Evolutionary conservation across 1,140 invertebrate genomes (phyloP).

Genomic region (Diploscapter pachys): DNA sequence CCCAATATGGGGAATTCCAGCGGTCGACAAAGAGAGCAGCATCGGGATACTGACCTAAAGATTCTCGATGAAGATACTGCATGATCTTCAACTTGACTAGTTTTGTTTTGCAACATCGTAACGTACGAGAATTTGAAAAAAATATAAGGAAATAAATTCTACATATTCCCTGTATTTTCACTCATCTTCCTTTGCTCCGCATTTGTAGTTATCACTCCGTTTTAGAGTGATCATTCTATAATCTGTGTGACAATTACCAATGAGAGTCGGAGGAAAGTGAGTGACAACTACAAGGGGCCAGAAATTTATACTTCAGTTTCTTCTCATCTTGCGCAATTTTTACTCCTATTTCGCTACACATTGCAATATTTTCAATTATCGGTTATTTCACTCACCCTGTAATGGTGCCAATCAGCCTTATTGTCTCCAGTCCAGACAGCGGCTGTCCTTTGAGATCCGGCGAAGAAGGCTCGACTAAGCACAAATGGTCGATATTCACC

Average conservation of each 20-base stretch:
- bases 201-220: too few species aligned
- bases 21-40: slow-evolving; percentile 81
- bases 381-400: background rate
- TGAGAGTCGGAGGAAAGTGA: too few species aligned
- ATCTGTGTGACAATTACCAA: too few species aligned
- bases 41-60: slow-evolving; percentile 82
- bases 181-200: too few species aligned
- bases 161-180: too few species aligned
- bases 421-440: slow-evolving; percentile 99
- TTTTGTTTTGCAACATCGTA: background rate
- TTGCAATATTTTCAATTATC: too few species aligned
- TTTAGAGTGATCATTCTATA: too few species aligned
- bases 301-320: too few species aligned
- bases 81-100: too few species aligned
- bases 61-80: background rate
- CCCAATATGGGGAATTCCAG: slow-evolving; percentile 89
- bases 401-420: slow-evolving; percentile 84
- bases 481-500: slow-evolving; percentile 80
- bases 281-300: background rate
- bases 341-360: too few species aligned
- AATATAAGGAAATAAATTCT: background rate
- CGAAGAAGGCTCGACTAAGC: slow-evolving; percentile 81
- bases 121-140: too few species aligned
- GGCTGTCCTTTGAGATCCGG: slow-evolving; percentile 80
- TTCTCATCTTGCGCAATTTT: too few species aligned